Evolutionary conservation across 2,797 vertebrate species (phyloP).

Genomic region (Lacerta viridis): DNA sequence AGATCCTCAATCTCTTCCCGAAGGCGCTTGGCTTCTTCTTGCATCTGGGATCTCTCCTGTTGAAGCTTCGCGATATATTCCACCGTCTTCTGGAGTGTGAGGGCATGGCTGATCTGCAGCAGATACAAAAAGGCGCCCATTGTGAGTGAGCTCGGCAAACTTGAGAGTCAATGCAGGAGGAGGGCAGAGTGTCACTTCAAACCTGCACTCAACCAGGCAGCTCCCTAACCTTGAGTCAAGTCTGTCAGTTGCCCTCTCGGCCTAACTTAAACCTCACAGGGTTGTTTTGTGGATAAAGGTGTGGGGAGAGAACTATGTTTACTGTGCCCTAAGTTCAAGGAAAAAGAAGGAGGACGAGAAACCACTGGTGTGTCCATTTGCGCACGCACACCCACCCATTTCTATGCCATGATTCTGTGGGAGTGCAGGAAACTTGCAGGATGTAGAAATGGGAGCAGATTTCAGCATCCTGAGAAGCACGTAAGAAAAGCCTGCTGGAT

Average conservation of each 20-base stretch:
- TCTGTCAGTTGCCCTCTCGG: no score
- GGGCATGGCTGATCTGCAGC: constrained; percentile 90
- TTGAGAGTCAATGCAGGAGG: not conserved
- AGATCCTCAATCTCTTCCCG: constrained; percentile 95
- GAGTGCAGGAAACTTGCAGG: not conserved
- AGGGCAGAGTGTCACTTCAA: not conserved
- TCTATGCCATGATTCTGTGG: no score
- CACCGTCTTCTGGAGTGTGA: constrained; percentile 94
- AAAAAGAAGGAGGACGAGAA: not conserved
- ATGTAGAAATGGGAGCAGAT: not conserved
- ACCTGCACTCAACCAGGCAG: not conserved
- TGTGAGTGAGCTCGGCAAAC: not conserved
- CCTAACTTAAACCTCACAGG: no score
- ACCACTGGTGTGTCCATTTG: not conserved
- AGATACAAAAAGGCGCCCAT: constrained; percentile 43
- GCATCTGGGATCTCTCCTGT: constrained; percentile 92
- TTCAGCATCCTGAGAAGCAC: not conserved
- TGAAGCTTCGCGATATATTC: constrained; percentile 98
- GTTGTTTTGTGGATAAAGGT: not conserved
- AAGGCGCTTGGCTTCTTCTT: constrained; percentile 90
- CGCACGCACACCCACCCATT: not conserved
- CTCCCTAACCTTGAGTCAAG: not conserved
- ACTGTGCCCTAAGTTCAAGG: constrained; percentile 1
- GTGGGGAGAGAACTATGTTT: not conserved
- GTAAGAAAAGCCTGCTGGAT: no score